Percentiles rank a stretch among this genome's conserved stretches.
phyloP scores from a whole-genome alignment of 2,113 vertebrate genomes.

The Urocitellus parryii region DNA sequence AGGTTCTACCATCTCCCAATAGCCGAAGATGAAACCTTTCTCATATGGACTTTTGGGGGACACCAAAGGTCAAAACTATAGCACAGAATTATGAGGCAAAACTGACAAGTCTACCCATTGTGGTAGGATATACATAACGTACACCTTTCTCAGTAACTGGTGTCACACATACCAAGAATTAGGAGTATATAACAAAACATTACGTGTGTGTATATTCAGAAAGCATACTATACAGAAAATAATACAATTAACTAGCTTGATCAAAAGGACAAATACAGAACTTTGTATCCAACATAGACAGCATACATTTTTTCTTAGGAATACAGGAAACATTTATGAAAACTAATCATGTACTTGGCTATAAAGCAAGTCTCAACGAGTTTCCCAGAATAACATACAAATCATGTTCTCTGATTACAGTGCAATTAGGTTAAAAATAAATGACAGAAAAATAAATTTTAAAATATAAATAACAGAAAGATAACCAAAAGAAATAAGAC shows the following conservation, averaged over 20 bases:
- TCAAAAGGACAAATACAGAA: slow-evolving; percentile 20
- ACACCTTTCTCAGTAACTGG: background rate
- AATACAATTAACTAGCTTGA: slow-evolving; percentile 14
- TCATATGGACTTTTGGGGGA: too few relatives aligned
- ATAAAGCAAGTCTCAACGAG: slow-evolving; percentile 26
- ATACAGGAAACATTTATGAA: slow-evolving; percentile 51
- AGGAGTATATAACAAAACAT: slow-evolving; percentile 33
- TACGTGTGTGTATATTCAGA: too few relatives aligned
- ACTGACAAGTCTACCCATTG: background rate
- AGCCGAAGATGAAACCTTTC: background rate
- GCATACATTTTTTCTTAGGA: slow-evolving; percentile 38
- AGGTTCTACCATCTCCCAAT: background rate
- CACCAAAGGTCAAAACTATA: background rate
- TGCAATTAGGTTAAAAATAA: slow-evolving; percentile 57
- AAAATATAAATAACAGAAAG: slow-evolving; percentile 53
- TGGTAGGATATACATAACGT: background rate
- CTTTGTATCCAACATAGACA: background rate
- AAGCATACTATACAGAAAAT: background rate
- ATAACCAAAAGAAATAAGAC: slow-evolving; percentile 37
- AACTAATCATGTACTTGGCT: slow-evolving; percentile 32
- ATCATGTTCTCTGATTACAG: slow-evolving; percentile 35
- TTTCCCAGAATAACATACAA: slow-evolving; percentile 58
- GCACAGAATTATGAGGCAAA: slow-evolving; percentile 44
- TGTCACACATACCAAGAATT: background rate
- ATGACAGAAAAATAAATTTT: slow-evolving; percentile 11